A percentile compares a stretch with the other conserved stretches of the same genome.
Conservation (phyloP, 2,888 invertebrate genomes). For the Watsonalla binaria region DNA sequence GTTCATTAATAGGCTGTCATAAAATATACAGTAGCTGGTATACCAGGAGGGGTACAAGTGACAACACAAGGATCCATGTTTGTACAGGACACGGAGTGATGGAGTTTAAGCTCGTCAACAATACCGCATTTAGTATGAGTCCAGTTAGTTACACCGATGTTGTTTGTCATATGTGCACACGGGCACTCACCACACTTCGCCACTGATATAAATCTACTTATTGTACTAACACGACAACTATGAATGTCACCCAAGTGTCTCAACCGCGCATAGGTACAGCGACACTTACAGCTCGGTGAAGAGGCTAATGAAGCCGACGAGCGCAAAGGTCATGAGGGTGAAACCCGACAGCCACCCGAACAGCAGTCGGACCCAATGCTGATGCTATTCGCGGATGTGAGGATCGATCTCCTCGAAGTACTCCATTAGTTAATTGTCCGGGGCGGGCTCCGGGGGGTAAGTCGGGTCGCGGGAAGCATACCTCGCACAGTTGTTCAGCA, state of each 20-base stretch:
- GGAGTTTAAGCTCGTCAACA: conserved; percentile 2
- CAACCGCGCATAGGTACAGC: too few species aligned
- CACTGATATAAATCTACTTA: conserved; percentile 27
- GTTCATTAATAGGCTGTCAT: too few species aligned
- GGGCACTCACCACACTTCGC: conserved; percentile 13
- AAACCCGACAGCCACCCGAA: conserved; percentile 6
- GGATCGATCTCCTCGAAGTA: conserved; percentile 51
- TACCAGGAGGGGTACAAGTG: not conserved
- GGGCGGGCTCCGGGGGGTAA: conserved; percentile 17
- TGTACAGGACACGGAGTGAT: not conserved
- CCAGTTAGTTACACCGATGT: not conserved
- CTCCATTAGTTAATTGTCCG: conserved; percentile 56
- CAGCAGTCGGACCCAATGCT: conserved; percentile 8
- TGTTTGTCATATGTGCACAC: conserved; percentile 12
- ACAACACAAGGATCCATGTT: not conserved
- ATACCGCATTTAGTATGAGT: not conserved
- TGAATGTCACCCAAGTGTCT: not conserved
- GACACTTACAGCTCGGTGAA: not conserved
- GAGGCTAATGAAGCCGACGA: not conserved
- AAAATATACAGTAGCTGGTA: not conserved
- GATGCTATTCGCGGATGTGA: conserved; percentile 37
- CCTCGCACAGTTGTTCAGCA: conserved; percentile 81
- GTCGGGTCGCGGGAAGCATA: conserved; percentile 21
- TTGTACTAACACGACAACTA: conserved; percentile 27
- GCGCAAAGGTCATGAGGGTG: conserved; percentile 1